These are phyloP conservation scores for Sarcophaga bullata DNA, from an alignment of 1,140 invertebrate species.

Conservation along the genomic window DNA sequence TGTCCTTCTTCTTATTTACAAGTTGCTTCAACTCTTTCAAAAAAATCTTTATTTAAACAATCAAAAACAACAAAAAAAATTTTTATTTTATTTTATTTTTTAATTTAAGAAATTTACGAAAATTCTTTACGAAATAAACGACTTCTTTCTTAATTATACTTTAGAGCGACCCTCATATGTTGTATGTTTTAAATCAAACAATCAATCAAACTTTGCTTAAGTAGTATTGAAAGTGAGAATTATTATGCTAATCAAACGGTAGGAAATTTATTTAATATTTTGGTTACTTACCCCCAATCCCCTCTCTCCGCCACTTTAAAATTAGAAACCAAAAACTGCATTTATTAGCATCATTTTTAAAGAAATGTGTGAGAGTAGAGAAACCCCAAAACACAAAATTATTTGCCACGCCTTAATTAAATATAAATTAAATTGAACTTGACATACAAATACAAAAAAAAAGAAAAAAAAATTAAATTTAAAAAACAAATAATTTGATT, in stretches of 20 bases:
- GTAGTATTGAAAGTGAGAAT: background rate
- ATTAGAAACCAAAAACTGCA: constrained; percentile 3
- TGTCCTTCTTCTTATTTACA: background rate
- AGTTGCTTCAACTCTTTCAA: too few relatives aligned
- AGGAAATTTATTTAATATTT: background rate
- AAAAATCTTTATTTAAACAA: too few relatives aligned
- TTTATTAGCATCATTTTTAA: background rate
- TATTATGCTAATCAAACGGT: background rate
- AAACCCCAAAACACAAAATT: background rate
- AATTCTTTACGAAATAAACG: too few relatives aligned
- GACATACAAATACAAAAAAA: constrained; percentile 29
- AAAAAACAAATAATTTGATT: constrained; percentile 1
- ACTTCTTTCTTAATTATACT: too few relatives aligned
- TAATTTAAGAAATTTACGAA: too few relatives aligned
- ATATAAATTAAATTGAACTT: constrained; percentile 40
- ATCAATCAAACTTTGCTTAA: background rate
- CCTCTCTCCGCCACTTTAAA: background rate
- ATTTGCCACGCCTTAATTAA: constrained; percentile 35
- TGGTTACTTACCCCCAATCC: too few relatives aligned
- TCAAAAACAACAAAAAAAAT: too few relatives aligned
- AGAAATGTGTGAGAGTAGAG: background rate
- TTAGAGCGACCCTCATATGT: background rate
- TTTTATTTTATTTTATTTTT: too few relatives aligned
- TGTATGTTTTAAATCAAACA: background rate
- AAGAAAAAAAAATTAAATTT: too few relatives aligned